Percentiles rank a stretch among this genome's conserved stretches.
phyloP scores from a whole-genome alignment of 2,888 invertebrate genomes.

The Nephrotoma flavescens region DNA sequence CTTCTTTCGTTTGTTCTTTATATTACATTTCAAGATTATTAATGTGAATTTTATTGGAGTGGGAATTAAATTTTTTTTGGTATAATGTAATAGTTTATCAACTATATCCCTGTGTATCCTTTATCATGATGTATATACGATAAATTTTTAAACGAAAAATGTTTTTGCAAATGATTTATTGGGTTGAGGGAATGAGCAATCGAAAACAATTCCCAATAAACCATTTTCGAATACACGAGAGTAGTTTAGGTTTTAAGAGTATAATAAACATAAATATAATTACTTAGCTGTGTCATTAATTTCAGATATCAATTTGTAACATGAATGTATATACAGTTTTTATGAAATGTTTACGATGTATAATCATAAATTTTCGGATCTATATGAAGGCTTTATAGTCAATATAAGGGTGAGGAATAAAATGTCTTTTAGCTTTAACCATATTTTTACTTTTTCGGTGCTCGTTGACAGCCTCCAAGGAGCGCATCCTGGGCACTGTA shows the following conservation, averaged over 20 bases:
- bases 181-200: neutral
- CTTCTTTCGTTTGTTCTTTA: neutral
- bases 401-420: neutral
- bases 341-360: neutral
- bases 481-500: too few species aligned
- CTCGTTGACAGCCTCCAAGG: too few species aligned
- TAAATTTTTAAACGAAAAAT: neutral
- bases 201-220: neutral
- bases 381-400: neutral
- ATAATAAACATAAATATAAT: neutral
- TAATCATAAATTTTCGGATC: neutral
- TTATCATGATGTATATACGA: neutral
- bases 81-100: neutral
- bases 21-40: neutral
- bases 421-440: neutral
- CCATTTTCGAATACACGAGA: neutral
- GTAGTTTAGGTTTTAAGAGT: neutral
- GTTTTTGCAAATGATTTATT: neutral
- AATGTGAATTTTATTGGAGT: neutral
- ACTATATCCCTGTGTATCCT: neutral
- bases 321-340: neutral
- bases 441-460: too few species aligned
- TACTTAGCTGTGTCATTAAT: neutral
- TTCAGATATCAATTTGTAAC: neutral
- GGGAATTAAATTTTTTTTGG: neutral